These are phyloP conservation scores for Cherax quadricarinatus DNA, from an alignment of 1,140 invertebrate species.

Conservation along the genomic window DNA sequence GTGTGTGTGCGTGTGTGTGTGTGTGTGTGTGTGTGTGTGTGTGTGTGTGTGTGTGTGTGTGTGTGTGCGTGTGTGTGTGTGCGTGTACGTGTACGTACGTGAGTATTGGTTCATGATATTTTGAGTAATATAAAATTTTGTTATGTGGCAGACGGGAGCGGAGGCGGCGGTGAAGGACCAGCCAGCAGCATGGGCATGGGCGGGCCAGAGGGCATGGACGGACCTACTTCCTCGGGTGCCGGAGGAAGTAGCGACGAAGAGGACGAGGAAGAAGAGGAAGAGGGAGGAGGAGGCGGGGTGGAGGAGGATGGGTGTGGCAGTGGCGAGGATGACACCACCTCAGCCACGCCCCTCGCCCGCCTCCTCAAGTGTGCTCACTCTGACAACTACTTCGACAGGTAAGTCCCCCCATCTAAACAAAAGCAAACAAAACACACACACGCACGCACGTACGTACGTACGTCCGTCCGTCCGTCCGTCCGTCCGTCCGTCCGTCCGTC, in stretches of 20 bases:
- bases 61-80: neutral
- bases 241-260: constrained; percentile 28
- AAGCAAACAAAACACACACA: neutral
- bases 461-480: too few species aligned
- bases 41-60: neutral
- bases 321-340: constrained; percentile 18
- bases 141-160: neutral
- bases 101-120: neutral
- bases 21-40: neutral
- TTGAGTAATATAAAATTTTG: neutral
- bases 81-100: too few species aligned
- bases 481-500: too few species aligned
- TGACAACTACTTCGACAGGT: constrained; percentile 67
- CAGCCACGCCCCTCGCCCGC: constrained; percentile 45
- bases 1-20: neutral
- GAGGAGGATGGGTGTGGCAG: constrained; percentile 25
- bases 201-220: constrained; percentile 10
- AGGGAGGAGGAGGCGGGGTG: neutral
- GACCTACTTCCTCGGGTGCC: neutral
- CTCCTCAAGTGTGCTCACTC: constrained; percentile 65
- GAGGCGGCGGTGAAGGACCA: constrained; percentile 33
- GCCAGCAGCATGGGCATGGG: constrained; percentile 18
- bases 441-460: too few species aligned
- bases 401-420: neutral
- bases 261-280: constrained; percentile 24